Conservation (phyloP, 2,113 vertebrate genomes). For the Pelecanus crispus region DNA sequence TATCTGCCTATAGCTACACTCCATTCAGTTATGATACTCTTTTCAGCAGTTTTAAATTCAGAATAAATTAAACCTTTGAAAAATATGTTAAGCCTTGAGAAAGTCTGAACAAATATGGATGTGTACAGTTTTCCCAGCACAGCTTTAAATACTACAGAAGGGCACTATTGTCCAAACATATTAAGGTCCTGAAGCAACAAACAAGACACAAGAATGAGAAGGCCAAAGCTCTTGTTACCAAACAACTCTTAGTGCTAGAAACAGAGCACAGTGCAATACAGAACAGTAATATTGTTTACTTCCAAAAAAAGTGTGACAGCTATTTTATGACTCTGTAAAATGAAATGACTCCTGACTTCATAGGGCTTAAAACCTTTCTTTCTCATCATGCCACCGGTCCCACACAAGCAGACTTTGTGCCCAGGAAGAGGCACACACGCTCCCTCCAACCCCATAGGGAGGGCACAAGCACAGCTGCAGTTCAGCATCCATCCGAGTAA, state of each 20-base stretch:
- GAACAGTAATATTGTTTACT: background rate
- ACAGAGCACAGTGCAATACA: background rate
- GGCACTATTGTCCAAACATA: background rate
- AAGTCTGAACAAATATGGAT: background rate
- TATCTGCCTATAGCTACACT: background rate
- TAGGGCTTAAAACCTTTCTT: background rate
- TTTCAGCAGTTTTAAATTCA: background rate
- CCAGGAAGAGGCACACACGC: background rate
- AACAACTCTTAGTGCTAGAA: background rate
- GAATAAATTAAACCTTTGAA: conserved; percentile 25
- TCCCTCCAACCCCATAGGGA: background rate
- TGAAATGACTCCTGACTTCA: background rate
- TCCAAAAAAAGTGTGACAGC: background rate
- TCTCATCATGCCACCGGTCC: background rate
- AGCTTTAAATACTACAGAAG: background rate
- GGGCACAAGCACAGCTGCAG: background rate
- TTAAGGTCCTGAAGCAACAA: background rate
- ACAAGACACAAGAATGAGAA: background rate
- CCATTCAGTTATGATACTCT: background rate
- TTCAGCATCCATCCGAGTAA: background rate
- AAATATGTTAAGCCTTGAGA: background rate
- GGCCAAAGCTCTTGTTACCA: background rate
- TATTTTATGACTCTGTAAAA: background rate
- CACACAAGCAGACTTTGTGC: background rate
- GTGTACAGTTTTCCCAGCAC: background rate